These are phyloP conservation scores for Pseudolaguvia tuberculata DNA, from an alignment of 2,113 vertebrate species.

Conservation along the genomic window DNA sequence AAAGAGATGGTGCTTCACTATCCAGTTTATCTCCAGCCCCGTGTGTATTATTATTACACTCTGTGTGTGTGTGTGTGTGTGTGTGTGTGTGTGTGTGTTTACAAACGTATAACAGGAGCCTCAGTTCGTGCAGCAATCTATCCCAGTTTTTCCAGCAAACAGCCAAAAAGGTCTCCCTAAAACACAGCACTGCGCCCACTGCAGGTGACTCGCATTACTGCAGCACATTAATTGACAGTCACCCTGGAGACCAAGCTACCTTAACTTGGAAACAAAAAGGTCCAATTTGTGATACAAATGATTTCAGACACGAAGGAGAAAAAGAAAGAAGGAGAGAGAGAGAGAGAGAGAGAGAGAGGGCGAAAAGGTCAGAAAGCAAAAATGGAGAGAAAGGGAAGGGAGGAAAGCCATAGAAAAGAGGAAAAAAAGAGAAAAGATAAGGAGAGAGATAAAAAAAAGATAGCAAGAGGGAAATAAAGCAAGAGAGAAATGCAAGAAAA, in stretches of 20 bases:
- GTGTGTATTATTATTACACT: conserved; percentile 20
- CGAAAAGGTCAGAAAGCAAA: neutral
- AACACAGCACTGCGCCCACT: conserved; percentile 36
- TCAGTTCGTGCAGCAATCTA: conserved; percentile 40
- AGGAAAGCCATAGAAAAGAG: too few relatives aligned
- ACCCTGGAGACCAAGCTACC: conserved; percentile 47
- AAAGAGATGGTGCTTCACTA: conserved; percentile 17
- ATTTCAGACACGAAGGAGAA: conserved; percentile 35
- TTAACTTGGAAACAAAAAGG: conserved; percentile 52
- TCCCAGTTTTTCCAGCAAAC: conserved; percentile 21
- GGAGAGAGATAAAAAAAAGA: neutral
- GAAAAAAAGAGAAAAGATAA: neutral
- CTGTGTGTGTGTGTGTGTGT: conserved; percentile 22
- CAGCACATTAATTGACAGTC: conserved; percentile 48
- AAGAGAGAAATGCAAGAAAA: neutral
- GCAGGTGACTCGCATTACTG: conserved; percentile 40
- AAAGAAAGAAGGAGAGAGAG: conserved; percentile 21
- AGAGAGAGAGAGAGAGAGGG: neutral
- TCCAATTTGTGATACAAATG: conserved; percentile 31
- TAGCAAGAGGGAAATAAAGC: neutral
- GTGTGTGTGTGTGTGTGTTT: conserved; percentile 3
- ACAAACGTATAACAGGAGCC: conserved; percentile 17
- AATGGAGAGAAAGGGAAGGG: neutral
- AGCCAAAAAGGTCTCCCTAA: conserved; percentile 28
- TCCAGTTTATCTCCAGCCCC: conserved; percentile 5